phyloP scores from a whole-genome alignment of 1,140 invertebrate species.

The Octopus sinensis region DNA sequence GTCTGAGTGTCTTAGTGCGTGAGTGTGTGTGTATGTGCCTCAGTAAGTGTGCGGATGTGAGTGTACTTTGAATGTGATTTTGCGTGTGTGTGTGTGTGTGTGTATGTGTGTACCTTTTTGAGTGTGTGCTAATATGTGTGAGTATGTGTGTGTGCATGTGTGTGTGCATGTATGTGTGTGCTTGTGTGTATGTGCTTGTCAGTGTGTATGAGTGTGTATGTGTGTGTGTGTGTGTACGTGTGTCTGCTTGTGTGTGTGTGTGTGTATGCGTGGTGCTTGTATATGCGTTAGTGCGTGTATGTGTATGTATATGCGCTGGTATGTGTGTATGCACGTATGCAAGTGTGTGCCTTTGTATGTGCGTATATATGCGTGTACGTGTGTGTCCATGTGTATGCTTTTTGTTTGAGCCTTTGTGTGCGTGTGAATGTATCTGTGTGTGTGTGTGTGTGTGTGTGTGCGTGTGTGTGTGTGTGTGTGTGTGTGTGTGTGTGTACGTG shows the following conservation, averaged over 20 bases:
- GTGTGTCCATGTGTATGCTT: neutral
- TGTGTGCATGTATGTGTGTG: neutral
- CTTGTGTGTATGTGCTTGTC: neutral
- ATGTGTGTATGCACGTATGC: neutral
- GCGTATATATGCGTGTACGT: neutral
- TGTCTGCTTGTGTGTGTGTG: neutral
- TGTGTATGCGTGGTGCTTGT: neutral
- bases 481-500: no score
- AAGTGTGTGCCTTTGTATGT: neutral
- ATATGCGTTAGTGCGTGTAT: neutral
- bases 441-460: constrained; percentile 2
- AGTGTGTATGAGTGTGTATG: neutral
- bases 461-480: neutral
- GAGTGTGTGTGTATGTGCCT: neutral
- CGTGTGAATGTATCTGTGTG: neutral
- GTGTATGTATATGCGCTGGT: no score
- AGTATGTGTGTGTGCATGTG: neutral
- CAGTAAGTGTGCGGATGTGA: neutral
- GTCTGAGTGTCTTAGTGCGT: neutral
- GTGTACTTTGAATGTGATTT: neutral
- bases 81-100: neutral
- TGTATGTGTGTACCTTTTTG: neutral
- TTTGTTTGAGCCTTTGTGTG: neutral
- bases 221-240: neutral
- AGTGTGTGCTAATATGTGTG: neutral